Percentiles rank a stretch among this genome's conserved stretches.
phyloP scores from a whole-genome alignment of 2,888 invertebrate species.

The Helicoverpa assulta region DNA sequence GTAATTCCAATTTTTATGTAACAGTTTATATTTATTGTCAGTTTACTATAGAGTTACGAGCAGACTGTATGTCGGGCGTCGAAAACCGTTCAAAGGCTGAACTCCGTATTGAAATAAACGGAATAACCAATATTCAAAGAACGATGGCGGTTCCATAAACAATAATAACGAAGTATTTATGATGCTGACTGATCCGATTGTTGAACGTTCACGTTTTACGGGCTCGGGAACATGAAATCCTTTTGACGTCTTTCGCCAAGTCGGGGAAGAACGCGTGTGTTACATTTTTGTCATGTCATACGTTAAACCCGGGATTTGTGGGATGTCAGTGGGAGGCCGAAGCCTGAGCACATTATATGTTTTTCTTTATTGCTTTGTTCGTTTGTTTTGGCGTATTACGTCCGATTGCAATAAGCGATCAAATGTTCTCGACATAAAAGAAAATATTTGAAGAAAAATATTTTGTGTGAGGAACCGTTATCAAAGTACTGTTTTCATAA shows the following conservation, averaged over 20 bases:
- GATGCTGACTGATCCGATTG: constrained; percentile 49
- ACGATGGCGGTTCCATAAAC: constrained; percentile 51
- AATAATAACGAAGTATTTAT: constrained; percentile 57
- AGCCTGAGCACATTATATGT: constrained; percentile 28
- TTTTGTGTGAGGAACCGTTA: not conserved
- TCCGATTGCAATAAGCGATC: constrained; percentile 24
- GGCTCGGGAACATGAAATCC: constrained; percentile 55
- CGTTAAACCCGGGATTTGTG: constrained; percentile 56
- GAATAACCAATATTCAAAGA: constrained; percentile 64
- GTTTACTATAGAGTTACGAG: constrained; percentile 62
- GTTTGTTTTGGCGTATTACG: constrained; percentile 27
- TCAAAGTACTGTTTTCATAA: no score
- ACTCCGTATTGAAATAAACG: constrained; percentile 59
- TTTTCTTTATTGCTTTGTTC: constrained; percentile 40
- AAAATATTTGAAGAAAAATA: not conserved
- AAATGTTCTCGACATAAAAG: not conserved
- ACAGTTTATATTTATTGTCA: constrained; percentile 64
- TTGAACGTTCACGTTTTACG: constrained; percentile 48
- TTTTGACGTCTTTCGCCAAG: constrained; percentile 53
- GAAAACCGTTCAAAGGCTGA: constrained; percentile 68
- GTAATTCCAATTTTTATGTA: constrained; percentile 54
- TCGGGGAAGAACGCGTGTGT: constrained; percentile 44
- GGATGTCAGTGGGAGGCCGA: constrained; percentile 28
- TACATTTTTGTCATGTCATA: constrained; percentile 58
- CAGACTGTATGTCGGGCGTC: constrained; percentile 61